Percentiles rank a stretch among this genome's conserved stretches.
Evolutionary conservation across 2,113 vertebrate species (phyloP).

Genomic region (Antechinus flavipes): DNA sequence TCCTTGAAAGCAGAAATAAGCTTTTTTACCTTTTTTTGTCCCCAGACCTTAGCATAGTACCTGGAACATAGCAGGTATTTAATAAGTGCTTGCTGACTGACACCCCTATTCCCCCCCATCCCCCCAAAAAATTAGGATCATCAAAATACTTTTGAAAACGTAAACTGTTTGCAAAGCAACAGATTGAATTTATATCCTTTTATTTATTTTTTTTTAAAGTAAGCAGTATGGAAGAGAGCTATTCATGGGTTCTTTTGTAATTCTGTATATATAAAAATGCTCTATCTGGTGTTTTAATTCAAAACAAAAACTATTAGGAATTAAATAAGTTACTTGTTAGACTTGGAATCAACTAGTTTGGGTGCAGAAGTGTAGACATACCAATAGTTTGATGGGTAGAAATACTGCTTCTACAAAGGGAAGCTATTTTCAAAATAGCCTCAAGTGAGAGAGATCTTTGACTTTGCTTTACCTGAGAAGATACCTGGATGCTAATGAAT

Average conservation of each 20-base stretch:
- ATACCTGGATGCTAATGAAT: background rate
- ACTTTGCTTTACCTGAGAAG: background rate
- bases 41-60: background rate
- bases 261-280: background rate
- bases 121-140: background rate
- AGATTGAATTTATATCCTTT: background rate
- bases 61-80: background rate
- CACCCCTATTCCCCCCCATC: too few species aligned
- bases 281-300: background rate
- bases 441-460: background rate
- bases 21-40: background rate
- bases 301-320: background rate
- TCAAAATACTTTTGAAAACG: background rate
- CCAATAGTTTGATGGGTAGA: background rate
- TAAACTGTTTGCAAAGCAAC: background rate
- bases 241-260: background rate
- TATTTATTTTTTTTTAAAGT: too few species aligned
- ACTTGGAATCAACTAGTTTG: background rate
- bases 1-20: background rate
- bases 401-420: background rate
- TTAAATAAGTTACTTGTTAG: background rate
- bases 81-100: background rate
- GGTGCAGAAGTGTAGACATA: background rate
- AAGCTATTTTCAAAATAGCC: background rate
- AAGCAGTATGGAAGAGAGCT: background rate